These are phyloP conservation scores for Theodoxus fluviatilis DNA, from an alignment of 2,888 invertebrate species.

Conservation along the genomic window DNA sequence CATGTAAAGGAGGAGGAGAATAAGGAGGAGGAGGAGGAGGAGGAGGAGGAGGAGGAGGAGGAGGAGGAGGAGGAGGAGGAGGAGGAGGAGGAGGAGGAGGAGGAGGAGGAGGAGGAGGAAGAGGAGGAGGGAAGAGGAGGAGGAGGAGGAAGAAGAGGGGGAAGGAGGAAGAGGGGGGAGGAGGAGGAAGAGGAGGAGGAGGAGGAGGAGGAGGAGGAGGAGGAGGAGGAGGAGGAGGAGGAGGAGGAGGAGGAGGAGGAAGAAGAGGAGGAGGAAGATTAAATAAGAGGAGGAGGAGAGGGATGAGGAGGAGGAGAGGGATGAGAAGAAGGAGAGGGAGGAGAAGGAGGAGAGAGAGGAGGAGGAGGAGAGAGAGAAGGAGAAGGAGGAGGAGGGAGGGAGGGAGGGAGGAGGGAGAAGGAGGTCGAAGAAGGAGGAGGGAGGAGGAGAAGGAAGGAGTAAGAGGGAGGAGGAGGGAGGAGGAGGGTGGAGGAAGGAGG, in stretches of 20 bases:
- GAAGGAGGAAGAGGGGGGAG: neutral
- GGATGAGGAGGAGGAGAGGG: too few relatives aligned
- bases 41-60: neutral
- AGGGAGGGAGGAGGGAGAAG: too few relatives aligned
- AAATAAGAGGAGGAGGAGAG: constrained; percentile 18
- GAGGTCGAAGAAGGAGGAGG: too few relatives aligned
- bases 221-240: constrained; percentile 1
- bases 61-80: neutral
- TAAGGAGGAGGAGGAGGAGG: neutral
- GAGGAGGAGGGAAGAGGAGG: neutral
- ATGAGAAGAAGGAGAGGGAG: too few relatives aligned
- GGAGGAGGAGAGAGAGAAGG: too few relatives aligned
- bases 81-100: neutral
- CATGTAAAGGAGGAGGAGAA: neutral
- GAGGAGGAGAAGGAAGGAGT: too few relatives aligned
- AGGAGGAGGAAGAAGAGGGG: neutral
- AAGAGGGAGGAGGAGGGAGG: too few relatives aligned
- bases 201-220: constrained; percentile 3
- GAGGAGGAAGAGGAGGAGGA: neutral
- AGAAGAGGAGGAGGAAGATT: constrained; percentile 19
- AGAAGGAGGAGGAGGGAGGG: too few relatives aligned
- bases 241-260: neutral
- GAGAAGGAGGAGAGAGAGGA: too few relatives aligned
- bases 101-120: neutral
- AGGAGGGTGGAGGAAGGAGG: too few relatives aligned